Base-by-base conservation (phyloP, 2,797 vertebrate genomes). In the Acanthis flammea region DNA sequence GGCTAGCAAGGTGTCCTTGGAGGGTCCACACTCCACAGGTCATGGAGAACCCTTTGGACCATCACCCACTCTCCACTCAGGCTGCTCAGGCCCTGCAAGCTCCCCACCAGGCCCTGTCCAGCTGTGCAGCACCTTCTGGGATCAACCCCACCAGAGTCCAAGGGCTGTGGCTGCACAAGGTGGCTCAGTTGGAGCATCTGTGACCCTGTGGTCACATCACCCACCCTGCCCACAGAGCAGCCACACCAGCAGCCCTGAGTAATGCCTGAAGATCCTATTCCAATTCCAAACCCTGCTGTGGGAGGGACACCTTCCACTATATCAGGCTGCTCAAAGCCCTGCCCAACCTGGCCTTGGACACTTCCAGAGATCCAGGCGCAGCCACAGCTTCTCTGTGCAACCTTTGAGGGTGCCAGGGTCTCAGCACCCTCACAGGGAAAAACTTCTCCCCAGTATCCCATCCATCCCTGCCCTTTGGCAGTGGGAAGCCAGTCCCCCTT, bases 381-480 rank as follows among this genome's bases (percentile, higher is more conserved):
- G 47, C 33, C 54, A 25, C 54, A 61, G 47, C 45, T 45, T 0
- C n/a, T 53, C n/a, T 28, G 37, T n/a, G 61, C 37, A 66, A 0
- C 15, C n/a, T 53, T 15, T 41, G 39, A 41, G 39, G 14, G 28
- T 45, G 10, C 39, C 62, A 45, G n/a, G 39, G 54, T 3, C 39
- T 53, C 0, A 0, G 4, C 47, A 39, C 19, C 13, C 3, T 33
- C n/a, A n/a, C 24, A 39, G 10, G 4, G 3, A 33, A 9, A 0
- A 74, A 5, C 5, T 76, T 1, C 33, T 53, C 7, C 19, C 30
- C 9, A 33, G 1, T 39, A 18, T 53, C 54, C 27, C 47, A 53
- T 8, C 54, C 2, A 7, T 0, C 23, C 23, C 28, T n/a, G 45
- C 7, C 39, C 16, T 21, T 9, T 61, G 7, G 1, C 28, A 67